Evolutionary conservation across 2,113 vertebrate species (phyloP).

Genomic region (Puffinus mauretanicus): DNA sequence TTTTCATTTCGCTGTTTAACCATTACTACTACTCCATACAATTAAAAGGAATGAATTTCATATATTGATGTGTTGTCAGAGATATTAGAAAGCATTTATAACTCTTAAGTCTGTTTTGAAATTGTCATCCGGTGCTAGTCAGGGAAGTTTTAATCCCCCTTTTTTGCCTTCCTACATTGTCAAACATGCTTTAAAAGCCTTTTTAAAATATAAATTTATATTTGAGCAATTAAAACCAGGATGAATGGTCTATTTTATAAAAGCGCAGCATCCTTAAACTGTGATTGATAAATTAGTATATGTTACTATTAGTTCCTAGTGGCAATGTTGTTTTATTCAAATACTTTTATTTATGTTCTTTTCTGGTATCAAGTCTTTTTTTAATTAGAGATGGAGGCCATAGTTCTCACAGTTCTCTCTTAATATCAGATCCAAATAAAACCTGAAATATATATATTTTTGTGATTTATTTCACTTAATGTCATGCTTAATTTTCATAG

Average conservation of each 20-base stretch:
- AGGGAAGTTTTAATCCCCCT: background rate
- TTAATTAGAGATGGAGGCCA: background rate
- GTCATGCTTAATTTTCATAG: background rate
- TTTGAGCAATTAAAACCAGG: background rate
- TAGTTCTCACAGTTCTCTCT: background rate
- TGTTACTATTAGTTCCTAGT: background rate
- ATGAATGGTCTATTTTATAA: background rate
- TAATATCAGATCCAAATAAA: background rate
- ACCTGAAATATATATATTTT: background rate
- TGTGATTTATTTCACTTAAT: background rate
- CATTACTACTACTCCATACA: background rate
- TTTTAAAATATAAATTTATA: background rate
- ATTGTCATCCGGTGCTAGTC: background rate
- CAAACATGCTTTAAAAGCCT: background rate
- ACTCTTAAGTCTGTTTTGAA: background rate
- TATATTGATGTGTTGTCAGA: background rate
- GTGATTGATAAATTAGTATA: background rate
- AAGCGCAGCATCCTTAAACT: background rate
- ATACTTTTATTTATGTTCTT: background rate
- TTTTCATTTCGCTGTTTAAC: background rate
- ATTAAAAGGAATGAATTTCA: background rate
- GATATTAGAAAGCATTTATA: background rate
- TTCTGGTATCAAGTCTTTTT: background rate
- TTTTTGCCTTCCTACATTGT: background rate
- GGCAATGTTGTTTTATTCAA: background rate